These are phyloP conservation scores for Noctilio leporinus DNA, from an alignment of 2,113 vertebrate species.

Conservation along the genomic window DNA sequence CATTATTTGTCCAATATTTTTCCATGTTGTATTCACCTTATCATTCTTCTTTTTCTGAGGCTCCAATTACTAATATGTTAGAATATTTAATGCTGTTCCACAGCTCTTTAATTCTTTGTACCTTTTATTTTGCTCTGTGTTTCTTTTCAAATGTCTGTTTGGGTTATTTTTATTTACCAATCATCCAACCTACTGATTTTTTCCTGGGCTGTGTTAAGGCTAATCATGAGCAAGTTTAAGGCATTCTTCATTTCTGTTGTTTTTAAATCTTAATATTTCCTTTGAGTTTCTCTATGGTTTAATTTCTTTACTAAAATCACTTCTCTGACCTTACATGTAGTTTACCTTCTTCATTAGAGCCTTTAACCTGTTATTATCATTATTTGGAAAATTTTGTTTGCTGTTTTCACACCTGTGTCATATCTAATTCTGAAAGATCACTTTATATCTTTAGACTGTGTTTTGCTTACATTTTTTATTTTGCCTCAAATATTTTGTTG, in stretches of 20 bases:
- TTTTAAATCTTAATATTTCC: not conserved
- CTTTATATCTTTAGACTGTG: not conserved
- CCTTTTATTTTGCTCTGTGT: not conserved
- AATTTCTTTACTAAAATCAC: not conserved
- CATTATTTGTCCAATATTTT: not conserved
- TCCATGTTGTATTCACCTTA: accelerated
- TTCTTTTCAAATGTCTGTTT: not conserved
- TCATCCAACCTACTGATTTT: not conserved
- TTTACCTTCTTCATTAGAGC: not conserved
- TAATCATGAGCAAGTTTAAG: not conserved
- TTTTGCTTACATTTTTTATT: not conserved
- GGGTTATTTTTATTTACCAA: not conserved
- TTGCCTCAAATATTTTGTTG: not conserved
- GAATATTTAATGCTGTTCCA: not conserved
- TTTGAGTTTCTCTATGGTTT: not conserved
- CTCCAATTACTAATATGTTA: not conserved
- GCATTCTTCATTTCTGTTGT: not conserved
- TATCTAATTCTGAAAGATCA: not conserved
- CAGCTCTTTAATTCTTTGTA: not conserved
- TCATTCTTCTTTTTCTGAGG: not conserved
- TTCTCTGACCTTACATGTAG: not conserved
- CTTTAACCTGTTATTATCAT: not conserved
- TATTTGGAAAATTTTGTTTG: not conserved
- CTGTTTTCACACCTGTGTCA: not conserved
- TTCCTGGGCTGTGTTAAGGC: not conserved